Base-by-base conservation (phyloP, 2,113 vertebrate genomes). In the Scytalopus superciliaris region DNA sequence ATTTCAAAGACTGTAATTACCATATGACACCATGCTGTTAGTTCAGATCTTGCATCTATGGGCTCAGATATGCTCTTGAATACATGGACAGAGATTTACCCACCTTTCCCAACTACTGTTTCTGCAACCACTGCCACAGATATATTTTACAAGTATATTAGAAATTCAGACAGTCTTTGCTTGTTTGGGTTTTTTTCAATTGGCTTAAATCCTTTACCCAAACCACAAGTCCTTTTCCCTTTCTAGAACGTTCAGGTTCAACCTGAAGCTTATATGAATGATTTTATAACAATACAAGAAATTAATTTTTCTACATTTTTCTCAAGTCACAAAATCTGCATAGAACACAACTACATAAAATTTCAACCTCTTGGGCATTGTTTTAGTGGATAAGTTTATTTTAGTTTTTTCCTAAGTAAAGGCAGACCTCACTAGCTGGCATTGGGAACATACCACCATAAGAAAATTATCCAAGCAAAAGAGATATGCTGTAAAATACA, bases 1-100 rank as follows among this genome's bases (percentile, higher is more conserved):
- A 57, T 95, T 94, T 96, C 94, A 94, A 96, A 95, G 93, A 73
- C 83, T 96, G 96, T 96, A 97, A 97, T 97, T 90, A 95, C 78
- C 94, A 90, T 93, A 95, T 67, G 86, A 95, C 90, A 97, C 87
- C 91, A 94, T 96, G 90, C 93, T 95, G 91, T 95, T 97, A 94
- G 95, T 97, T 95, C 96, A 97, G 92, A 89, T 56, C 50, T 84
- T 59, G 28, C 55, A 73, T 75, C 93, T 56, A 83, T 74, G 11
- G 0, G 87, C 93, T 87, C 76, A 68, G 76, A 85, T 66, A 56
- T 6, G 84, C 56, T 44, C 68, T 57, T 42, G 33, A 90, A 88
- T 86, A 63, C 49, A 35, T 2, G 53, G 73, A 44, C 33, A 47
- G 13, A 85, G 93, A 93, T 94, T 92, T 82, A 93, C 66, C 45